phyloP scores from a whole-genome alignment of 2,888 invertebrate species.

The Pilophorus perplexus region DNA sequence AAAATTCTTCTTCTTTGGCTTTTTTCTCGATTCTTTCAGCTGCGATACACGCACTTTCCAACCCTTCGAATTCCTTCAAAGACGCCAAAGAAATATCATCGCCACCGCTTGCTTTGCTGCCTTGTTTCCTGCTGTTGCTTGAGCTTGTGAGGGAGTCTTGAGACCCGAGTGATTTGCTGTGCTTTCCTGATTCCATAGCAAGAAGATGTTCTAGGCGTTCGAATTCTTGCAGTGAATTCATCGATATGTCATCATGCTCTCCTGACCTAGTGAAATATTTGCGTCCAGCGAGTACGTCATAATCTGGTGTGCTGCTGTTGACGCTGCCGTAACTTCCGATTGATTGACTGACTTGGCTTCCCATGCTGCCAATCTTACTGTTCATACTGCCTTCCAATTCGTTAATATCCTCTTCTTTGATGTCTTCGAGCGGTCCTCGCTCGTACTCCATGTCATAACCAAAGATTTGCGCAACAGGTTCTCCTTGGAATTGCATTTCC shows the following conservation, averaged over 20 bases:
- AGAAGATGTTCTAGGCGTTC: conserved; percentile 86
- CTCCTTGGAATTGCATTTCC: conserved; percentile 81
- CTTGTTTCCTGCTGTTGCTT: conserved; percentile 48
- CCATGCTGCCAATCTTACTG: conserved; percentile 73
- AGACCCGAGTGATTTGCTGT: conserved; percentile 67
- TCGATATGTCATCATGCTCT: conserved; percentile 89
- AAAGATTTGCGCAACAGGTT: conserved; percentile 60
- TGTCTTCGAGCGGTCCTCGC: conserved; percentile 81
- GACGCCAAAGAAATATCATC: conserved; percentile 85
- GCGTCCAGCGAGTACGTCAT: conserved; percentile 78
- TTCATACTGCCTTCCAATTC: conserved; percentile 77
- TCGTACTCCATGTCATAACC: conserved; percentile 76
- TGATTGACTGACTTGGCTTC: conserved; percentile 70
- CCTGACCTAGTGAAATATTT: conserved; percentile 75
- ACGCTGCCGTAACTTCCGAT: conserved; percentile 78
- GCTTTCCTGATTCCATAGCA: conserved; percentile 65
- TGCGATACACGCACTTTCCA: conserved; percentile 84
- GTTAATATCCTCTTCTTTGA: conserved; percentile 87
- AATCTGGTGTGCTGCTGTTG: conserved; percentile 88
- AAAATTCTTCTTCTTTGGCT: conserved; percentile 80
- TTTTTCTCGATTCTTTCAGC: conserved; percentile 78
- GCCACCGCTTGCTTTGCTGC: conserved; percentile 62
- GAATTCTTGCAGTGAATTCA: conserved; percentile 91
- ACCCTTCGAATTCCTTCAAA: conserved; percentile 86
- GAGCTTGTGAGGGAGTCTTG: conserved; percentile 81